Evolutionary conservation across 1,140 invertebrate genomes (phyloP).

Genomic region (Cyphomyrmex costatus): DNA sequence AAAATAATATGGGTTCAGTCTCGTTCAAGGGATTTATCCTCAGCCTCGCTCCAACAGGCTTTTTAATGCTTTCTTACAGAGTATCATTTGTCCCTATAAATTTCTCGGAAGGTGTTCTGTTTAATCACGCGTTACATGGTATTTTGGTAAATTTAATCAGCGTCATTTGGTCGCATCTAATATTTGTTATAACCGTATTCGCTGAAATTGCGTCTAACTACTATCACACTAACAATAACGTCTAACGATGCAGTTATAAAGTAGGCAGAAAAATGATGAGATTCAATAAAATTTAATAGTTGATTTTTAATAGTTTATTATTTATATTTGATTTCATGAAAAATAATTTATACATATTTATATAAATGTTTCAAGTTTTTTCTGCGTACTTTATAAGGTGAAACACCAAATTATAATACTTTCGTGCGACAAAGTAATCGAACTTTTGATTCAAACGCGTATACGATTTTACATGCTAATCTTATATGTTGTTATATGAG

Average conservation of each 20-base stretch:
- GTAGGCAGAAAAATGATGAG: conserved; percentile 63
- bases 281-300: not conserved
- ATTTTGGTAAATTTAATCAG: conserved; percentile 72
- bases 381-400: conserved; percentile 61
- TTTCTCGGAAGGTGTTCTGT: conserved; percentile 61
- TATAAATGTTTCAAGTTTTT: conserved; percentile 44
- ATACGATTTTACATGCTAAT: conserved; percentile 60
- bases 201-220: conserved; percentile 75
- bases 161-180: conserved; percentile 69
- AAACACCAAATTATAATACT: conserved; percentile 61
- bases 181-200: conserved; percentile 70
- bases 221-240: conserved; percentile 75
- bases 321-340: not conserved
- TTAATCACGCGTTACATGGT: conserved; percentile 72
- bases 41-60: conserved; percentile 72
- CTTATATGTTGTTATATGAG: conserved; percentile 70
- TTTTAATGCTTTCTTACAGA: conserved; percentile 75
- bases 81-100: conserved; percentile 68
- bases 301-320: not conserved
- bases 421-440: conserved; percentile 46
- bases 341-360: conserved; percentile 5
- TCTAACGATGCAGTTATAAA: conserved; percentile 68
- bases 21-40: conserved; percentile 71
- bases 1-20: conserved; percentile 74
- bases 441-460: conserved; percentile 35